phyloP scores from a whole-genome alignment of 1,140 invertebrate species.

The Panulirus ornatus region DNA sequence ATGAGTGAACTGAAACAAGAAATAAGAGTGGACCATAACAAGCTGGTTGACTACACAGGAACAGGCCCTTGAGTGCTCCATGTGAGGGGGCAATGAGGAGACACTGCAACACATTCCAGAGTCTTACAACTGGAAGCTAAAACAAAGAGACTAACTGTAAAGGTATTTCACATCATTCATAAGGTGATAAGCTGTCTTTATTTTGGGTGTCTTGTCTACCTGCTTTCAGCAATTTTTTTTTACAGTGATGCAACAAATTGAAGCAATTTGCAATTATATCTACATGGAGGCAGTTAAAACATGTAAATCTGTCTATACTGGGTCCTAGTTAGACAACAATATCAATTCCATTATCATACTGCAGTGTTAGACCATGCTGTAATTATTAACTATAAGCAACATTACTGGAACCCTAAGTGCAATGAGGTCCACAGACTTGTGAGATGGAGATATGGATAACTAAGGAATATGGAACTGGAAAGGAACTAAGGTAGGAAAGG shows the following conservation, averaged over 20 bases:
- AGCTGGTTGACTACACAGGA: conserved; percentile 71
- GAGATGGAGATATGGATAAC: conserved; percentile 64
- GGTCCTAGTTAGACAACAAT: conserved; percentile 69
- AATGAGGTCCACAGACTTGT: conserved; percentile 66
- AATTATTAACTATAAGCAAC: conserved; percentile 68
- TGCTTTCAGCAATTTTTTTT: conserved; percentile 63
- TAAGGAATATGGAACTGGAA: conserved; percentile 44
- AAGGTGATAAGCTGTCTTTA: conserved; percentile 58
- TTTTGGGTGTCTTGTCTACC: conserved; percentile 69
- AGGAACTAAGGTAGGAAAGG: conserved; percentile 25
- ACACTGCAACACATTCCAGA: conserved; percentile 69
- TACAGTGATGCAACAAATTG: conserved; percentile 72
- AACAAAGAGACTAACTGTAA: conserved; percentile 70
- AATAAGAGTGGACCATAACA: conserved; percentile 68
- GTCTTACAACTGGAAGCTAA: conserved; percentile 66
- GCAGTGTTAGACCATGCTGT: conserved; percentile 72
- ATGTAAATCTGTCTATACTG: conserved; percentile 69
- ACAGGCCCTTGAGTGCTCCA: conserved; percentile 55
- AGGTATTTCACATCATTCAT: conserved; percentile 68
- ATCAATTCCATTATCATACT: conserved; percentile 70
- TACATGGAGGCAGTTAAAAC: conserved; percentile 72
- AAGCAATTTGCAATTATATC: conserved; percentile 70
- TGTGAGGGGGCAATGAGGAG: conserved; percentile 48
- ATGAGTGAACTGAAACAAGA: conserved; percentile 68
- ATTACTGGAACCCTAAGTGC: conserved; percentile 71